Conservation (phyloP, 2,888 invertebrate genomes). For the Orthosia cruda region DNA sequence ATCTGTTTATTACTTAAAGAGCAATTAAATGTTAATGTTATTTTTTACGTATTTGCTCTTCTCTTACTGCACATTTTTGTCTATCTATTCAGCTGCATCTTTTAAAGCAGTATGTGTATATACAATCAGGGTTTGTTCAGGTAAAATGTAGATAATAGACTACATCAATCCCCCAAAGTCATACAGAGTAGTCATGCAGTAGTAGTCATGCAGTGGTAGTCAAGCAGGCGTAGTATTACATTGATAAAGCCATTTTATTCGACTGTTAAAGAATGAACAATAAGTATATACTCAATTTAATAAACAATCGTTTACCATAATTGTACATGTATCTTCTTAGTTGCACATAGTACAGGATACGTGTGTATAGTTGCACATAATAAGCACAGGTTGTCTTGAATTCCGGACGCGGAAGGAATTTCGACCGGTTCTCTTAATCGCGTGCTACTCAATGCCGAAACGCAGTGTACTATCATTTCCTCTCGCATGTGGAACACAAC, state of each 20-base stretch:
- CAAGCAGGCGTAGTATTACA: not conserved
- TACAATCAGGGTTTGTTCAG: not conserved
- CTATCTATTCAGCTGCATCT: not conserved
- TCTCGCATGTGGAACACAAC: constrained; percentile 13
- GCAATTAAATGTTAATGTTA: too few relatives aligned
- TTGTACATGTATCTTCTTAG: not conserved
- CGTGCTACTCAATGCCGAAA: constrained; percentile 69
- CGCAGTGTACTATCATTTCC: constrained; percentile 38
- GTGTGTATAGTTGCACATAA: constrained; percentile 43
- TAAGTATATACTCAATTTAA: too few relatives aligned
- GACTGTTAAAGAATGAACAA: not conserved
- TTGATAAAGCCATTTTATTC: not conserved
- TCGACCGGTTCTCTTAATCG: constrained; percentile 75
- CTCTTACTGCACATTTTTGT: not conserved
- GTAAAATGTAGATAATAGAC: not conserved
- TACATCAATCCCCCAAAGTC: too few relatives aligned
- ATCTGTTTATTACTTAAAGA: too few relatives aligned
- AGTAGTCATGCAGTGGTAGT: too few relatives aligned
- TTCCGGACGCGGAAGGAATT: constrained; percentile 76
- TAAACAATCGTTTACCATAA: too few relatives aligned
- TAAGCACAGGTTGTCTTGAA: constrained; percentile 62
- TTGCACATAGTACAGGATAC: too few relatives aligned
- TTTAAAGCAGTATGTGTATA: too few relatives aligned
- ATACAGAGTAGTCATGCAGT: too few relatives aligned
- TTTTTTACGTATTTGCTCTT: too few relatives aligned